Percentiles rank a stretch among this genome's conserved stretches.
Evolutionary conservation across 2,888 invertebrate species (phyloP).

Genomic region (Ecdyonurus torrentis): DNA sequence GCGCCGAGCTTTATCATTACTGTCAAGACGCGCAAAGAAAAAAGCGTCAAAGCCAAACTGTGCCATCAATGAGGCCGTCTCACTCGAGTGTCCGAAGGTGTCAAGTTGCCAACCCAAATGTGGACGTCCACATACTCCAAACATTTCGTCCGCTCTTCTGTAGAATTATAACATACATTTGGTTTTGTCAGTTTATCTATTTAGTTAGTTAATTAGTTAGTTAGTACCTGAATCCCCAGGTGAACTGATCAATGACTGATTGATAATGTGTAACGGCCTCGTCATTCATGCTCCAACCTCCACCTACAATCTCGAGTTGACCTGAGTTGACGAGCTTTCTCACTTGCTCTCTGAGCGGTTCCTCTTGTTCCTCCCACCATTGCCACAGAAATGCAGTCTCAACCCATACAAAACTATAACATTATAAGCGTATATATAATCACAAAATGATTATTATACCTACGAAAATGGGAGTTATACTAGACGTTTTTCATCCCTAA

Average conservation of each 20-base stretch:
- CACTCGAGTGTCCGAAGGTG: slow-evolving; percentile 74
- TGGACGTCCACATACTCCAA: slow-evolving; percentile 55
- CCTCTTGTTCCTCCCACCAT: slow-evolving; percentile 53
- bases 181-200: not conserved
- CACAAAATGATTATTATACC: not conserved
- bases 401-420: slow-evolving; percentile 71
- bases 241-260: slow-evolving; percentile 55
- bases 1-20: slow-evolving; percentile 56
- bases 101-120: slow-evolving; percentile 69
- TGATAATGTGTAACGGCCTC: slow-evolving; percentile 55
- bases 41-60: slow-evolving; percentile 81
- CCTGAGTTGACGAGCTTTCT: slow-evolving; percentile 40
- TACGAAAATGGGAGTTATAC: not conserved
- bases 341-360: slow-evolving; percentile 33
- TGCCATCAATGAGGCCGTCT: slow-evolving; percentile 64
- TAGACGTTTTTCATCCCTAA: not conserved
- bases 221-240: slow-evolving; percentile 51
- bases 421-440: not conserved
- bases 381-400: slow-evolving; percentile 76
- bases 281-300: slow-evolving; percentile 76
- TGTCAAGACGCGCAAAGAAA: slow-evolving; percentile 75
- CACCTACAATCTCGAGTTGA: slow-evolving; percentile 54
- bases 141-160: slow-evolving; percentile 39
- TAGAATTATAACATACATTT: not conserved
- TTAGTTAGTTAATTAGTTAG: too few species aligned